phyloP scores from a whole-genome alignment of 2,113 vertebrate species.

The Corynorhinus townsendii region DNA sequence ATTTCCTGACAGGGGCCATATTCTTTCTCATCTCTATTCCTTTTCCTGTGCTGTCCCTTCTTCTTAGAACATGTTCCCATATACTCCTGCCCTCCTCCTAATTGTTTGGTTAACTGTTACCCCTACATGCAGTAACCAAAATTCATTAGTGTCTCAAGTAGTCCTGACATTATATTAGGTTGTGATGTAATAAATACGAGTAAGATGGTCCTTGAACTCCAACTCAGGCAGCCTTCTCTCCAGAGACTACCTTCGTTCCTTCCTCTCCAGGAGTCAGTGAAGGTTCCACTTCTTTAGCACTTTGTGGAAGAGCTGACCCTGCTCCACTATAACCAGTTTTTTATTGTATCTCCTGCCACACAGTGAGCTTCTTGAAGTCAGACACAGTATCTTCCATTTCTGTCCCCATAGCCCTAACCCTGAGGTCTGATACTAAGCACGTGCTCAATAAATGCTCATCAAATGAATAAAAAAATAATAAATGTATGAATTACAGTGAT shows the following conservation, averaged over 20 bases:
- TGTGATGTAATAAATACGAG: neutral
- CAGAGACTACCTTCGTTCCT: neutral
- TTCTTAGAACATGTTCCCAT: neutral
- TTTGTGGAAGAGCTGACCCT: neutral
- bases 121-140: neutral
- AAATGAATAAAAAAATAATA: neutral
- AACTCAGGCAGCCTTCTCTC: neutral
- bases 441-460: neutral
- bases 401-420: neutral
- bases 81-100: neutral
- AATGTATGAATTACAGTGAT: neutral
- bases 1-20: neutral
- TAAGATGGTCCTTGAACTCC: neutral
- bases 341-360: neutral
- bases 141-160: neutral
- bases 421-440: neutral
- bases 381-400: neutral
- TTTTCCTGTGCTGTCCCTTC: neutral
- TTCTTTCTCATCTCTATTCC: neutral
- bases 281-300: neutral
- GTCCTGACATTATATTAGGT: neutral
- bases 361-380: neutral
- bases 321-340: neutral
- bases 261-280: neutral
- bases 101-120: neutral